These are phyloP conservation scores for Percina caprodes DNA, from an alignment of 2,113 vertebrate genomes.

Conservation along the genomic window DNA sequence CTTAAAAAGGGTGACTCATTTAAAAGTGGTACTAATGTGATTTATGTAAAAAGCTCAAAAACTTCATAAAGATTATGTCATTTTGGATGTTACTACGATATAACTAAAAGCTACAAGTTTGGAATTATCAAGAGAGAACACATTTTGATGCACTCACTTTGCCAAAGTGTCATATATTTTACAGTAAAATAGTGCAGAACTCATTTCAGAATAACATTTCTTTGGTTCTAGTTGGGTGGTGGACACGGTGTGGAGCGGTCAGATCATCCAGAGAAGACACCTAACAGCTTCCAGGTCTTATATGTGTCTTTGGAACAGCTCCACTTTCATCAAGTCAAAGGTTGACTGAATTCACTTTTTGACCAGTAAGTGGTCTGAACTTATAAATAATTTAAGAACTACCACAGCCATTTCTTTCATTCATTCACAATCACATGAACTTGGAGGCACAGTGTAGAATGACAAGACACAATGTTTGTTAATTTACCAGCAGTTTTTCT, in stretches of 20 bases:
- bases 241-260: slow-evolving; percentile 13
- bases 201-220: neutral
- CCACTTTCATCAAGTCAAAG: slow-evolving; percentile 24
- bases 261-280: neutral
- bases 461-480: neutral
- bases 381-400: slow-evolving; percentile 25
- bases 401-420: slow-evolving; percentile 6
- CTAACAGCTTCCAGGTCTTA: slow-evolving; percentile 37
- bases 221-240: neutral
- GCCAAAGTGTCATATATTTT: neutral
- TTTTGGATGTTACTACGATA: neutral
- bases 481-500: neutral
- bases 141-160: neutral
- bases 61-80: neutral
- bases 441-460: neutral
- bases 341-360: slow-evolving; percentile 3
- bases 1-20: no score
- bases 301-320: slow-evolving; percentile 6
- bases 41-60: neutral
- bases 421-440: neutral
- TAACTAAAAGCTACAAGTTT: neutral
- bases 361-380: slow-evolving; percentile 8
- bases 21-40: no score
- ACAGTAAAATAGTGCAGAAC: neutral
- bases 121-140: neutral